Conservation (phyloP, 2,113 vertebrate species). For the Chloebia gouldiae region DNA sequence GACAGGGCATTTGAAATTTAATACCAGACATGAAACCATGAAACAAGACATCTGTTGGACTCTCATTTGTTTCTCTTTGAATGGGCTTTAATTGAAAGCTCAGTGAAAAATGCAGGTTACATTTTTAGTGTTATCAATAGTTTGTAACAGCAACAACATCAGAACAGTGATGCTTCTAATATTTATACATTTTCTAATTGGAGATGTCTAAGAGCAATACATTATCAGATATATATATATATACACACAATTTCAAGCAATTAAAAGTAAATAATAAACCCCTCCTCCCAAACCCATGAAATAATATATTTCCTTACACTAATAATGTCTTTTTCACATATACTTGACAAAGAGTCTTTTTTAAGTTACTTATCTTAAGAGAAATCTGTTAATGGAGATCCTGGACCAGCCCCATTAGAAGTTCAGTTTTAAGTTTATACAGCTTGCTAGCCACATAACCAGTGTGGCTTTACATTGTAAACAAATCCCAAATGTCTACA, state of each 20-base stretch:
- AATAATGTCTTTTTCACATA: constrained; percentile 70
- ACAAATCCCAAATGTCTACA: constrained; percentile 69
- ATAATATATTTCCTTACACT: constrained; percentile 75
- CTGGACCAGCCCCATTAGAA: constrained; percentile 76
- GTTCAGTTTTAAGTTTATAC: constrained; percentile 77
- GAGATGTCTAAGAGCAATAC: constrained; percentile 78
- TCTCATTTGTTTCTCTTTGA: constrained; percentile 72
- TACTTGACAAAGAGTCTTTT: constrained; percentile 72
- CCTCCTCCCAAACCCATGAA: constrained; percentile 70
- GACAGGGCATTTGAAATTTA: constrained; percentile 64
- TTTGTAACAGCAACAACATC: constrained; percentile 73
- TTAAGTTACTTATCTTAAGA: constrained; percentile 78
- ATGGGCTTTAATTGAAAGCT: constrained; percentile 82
- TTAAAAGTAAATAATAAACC: constrained; percentile 79
- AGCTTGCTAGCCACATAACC: constrained; percentile 76
- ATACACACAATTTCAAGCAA: constrained; percentile 77
- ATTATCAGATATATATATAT: constrained; percentile 79
- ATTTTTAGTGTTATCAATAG: constrained; percentile 77
- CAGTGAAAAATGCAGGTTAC: constrained; percentile 81
- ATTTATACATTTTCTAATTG: constrained; percentile 76
- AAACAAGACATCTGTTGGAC: constrained; percentile 70
- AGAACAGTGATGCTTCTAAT: constrained; percentile 73
- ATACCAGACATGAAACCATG: constrained; percentile 68
- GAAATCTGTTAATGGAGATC: constrained; percentile 72
- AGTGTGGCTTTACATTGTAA: constrained; percentile 71